Base-by-base conservation (phyloP, 2,113 vertebrate species). In the Dasypus novemcinctus region DNA sequence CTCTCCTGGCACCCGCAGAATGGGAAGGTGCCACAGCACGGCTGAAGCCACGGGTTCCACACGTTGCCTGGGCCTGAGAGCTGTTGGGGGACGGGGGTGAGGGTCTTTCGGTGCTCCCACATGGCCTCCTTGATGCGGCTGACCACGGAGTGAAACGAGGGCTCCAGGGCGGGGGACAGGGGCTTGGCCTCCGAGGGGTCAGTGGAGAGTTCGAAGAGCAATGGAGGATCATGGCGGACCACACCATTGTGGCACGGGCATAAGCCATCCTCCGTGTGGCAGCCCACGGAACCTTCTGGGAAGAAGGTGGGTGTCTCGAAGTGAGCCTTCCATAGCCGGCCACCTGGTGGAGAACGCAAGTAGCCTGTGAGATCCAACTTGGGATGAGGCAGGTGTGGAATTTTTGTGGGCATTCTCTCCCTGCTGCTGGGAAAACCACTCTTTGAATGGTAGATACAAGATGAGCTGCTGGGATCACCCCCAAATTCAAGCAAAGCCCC, bases 321-420 rank as follows among this genome's bases (percentile, higher is more conserved):
- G 95, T 99, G 99, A 54, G 98, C 98, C 97, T 99, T 99, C 97
- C 98, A 99, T 57, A 99, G 0, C 0, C 98, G 98, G 78, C 98
- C 98, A 95, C 98, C 99, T 99, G 97, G 69, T 74, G 33, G 83
- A 61, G 97, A 17, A 20, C 2, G 15, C 54, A 5, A 57, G 54
- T 17, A 57, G 54, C 54, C 18, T 57, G 14, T 57, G 54, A 57
- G 54, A 14, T 5, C 15, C 54, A 57, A 15, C 52, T 54, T 54
- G 52, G 52, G 52, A 15, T 54, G 52, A 4, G 15, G 15, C 15
- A 18, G 3, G 54, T 11, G 14, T 13, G 11, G 52, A 12, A 15
- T 15, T 46, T 46, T 46, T 46, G 43, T 52, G 52, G 2, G 52
- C 52, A 52, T 52, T 52, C 14, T 13, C 2, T 2, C 9, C 52